Evolutionary conservation across 2,113 vertebrate genomes (phyloP).

Genomic region (Anarrhichthys ocellatus): DNA sequence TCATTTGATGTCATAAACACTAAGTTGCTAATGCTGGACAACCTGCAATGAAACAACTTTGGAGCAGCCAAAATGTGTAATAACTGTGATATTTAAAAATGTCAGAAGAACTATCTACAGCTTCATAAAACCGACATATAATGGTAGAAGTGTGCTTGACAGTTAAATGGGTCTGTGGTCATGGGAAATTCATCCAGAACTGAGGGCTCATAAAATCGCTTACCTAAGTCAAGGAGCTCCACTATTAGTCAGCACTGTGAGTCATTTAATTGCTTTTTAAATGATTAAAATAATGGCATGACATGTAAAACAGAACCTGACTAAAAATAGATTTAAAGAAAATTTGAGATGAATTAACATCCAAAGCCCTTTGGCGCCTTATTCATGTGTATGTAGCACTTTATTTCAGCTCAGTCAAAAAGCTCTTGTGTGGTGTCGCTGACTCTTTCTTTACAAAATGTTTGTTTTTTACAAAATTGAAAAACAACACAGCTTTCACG

Average conservation of each 20-base stretch:
- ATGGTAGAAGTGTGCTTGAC: conserved; percentile 42
- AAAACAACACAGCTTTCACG: conserved; percentile 26
- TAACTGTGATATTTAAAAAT: conserved; percentile 37
- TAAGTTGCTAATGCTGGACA: conserved; percentile 49
- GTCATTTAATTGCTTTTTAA: conserved; percentile 43
- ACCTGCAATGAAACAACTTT: conserved; percentile 29
- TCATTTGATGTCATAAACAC: conserved; percentile 40
- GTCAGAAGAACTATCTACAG: conserved; percentile 7
- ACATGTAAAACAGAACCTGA: conserved; percentile 25
- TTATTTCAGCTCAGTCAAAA: neutral
- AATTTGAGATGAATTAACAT: conserved; percentile 26
- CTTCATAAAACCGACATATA: conserved; percentile 59
- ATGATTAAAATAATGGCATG: conserved; percentile 35
- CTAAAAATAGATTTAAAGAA: conserved; percentile 33
- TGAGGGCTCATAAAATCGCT: conserved; percentile 49
- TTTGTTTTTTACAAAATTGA: neutral
- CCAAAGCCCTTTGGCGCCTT: conserved; percentile 27
- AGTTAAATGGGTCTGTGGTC: conserved; percentile 46
- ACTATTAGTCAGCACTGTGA: conserved; percentile 38
- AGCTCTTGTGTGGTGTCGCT: conserved; percentile 9
- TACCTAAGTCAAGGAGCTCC: conserved; percentile 26
- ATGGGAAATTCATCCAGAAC: conserved; percentile 54
- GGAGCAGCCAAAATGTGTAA: conserved; percentile 23
- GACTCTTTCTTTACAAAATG: conserved; percentile 17
- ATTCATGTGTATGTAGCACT: conserved; percentile 41